Evolutionary conservation across 2,797 vertebrate genomes (phyloP).

Genomic region (Kryptolebias ocellatus): DNA sequence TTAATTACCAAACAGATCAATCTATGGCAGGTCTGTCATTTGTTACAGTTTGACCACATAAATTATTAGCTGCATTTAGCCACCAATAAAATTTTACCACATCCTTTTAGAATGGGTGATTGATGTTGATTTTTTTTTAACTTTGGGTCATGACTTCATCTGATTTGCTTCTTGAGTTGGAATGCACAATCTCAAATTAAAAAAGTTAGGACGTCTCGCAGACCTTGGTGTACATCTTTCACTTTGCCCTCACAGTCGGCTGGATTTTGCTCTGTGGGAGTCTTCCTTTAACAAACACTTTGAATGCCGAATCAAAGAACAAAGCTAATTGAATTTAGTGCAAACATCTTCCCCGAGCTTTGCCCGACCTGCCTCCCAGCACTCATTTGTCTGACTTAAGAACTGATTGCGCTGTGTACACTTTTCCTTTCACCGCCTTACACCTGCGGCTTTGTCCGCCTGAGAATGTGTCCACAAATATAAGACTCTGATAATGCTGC

Average conservation of each 20-base stretch:
- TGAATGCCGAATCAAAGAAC: conserved; percentile 8
- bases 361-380: conserved; percentile 28
- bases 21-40: conserved; percentile 79
- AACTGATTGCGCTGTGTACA: conserved; percentile 61
- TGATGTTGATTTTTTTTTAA: too few relatives aligned
- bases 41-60: conserved; percentile 72
- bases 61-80: conserved; percentile 77
- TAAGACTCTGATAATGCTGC: conserved; percentile 60
- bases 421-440: conserved; percentile 61
- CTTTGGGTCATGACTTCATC: conserved; percentile 9
- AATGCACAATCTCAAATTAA: conserved; percentile 23
- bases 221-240: too few relatives aligned
- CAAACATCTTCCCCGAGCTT: conserved; percentile 41
- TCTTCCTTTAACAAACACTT: conserved; percentile 59
- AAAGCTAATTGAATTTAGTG: conserved; percentile 52
- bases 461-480: conserved; percentile 65
- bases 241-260: too few relatives aligned
- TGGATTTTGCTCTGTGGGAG: conserved; percentile 22
- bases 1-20: conserved; percentile 80
- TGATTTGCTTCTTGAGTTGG: conserved; percentile 23
- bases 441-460: conserved; percentile 76
- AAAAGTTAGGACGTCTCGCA: background rate
- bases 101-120: conserved; percentile 33
- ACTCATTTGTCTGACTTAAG: conserved; percentile 47
- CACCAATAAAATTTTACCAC: conserved; percentile 75